phyloP scores from a whole-genome alignment of 1,140 invertebrate genomes.

The Diabrotica virgifera region DNA sequence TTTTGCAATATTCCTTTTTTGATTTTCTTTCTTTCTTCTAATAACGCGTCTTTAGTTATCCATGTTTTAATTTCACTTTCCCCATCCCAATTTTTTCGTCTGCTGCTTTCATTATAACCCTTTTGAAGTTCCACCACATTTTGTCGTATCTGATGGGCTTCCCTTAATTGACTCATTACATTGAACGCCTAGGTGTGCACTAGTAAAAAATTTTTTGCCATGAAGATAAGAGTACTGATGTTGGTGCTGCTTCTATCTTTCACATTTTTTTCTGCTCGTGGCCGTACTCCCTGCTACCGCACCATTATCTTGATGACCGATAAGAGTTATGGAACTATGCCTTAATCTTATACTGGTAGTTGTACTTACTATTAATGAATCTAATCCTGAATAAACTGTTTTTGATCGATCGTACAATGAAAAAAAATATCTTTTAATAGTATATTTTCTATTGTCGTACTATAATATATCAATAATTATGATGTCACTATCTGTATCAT shows the following conservation, averaged over 20 bases:
- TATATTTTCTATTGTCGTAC: no score
- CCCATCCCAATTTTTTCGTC: no score
- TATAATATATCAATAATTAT: no score
- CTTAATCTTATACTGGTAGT: slow-evolving; percentile 6
- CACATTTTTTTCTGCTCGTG: slow-evolving; percentile 35
- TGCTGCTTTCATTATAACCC: no score
- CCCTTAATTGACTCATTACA: slow-evolving; percentile 43
- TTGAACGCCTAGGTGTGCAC: slow-evolving; percentile 39
- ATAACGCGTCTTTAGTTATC: no score
- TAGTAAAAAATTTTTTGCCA: slow-evolving; percentile 43
- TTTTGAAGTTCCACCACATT: no score
- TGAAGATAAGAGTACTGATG: slow-evolving; percentile 32
- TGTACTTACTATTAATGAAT: slow-evolving; percentile 7
- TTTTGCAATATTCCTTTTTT: no score
- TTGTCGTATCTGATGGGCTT: slow-evolving; percentile 40
- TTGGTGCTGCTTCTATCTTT: slow-evolving; percentile 3
- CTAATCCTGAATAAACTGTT: slow-evolving; percentile 9
- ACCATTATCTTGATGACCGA: slow-evolving; percentile 36
- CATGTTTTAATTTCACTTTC: no score
- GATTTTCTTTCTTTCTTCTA: no score
- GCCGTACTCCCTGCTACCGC: slow-evolving; percentile 27
- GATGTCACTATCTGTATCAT: no score
- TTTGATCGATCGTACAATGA: background rate
- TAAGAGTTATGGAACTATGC: slow-evolving; percentile 17
- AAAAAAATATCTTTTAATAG: background rate